Evolutionary conservation across 2,888 invertebrate species (phyloP), one percentile per base, ranked within the genome.

Genomic region (Neocrepidodera transversa): DNA sequence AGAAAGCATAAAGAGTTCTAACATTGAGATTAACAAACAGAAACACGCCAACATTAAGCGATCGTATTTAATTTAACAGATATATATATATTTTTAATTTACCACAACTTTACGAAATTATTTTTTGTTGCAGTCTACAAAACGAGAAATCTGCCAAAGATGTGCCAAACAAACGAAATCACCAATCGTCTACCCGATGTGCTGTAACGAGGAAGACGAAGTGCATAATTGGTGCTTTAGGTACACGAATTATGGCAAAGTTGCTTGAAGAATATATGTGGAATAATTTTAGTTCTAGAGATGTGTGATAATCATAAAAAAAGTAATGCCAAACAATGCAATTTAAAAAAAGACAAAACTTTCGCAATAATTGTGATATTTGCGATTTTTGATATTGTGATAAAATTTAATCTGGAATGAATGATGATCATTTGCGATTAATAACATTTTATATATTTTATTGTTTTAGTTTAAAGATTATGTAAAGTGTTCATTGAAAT

Each of bases 111-210:
- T n/a, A n/a, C n/a, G n/a, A n/a, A n/a, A n/a, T n/a, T n/a, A n/a
- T n/a, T n/a, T 60, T 61, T 57, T 60, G 47, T 71, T 74, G 0
- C 61, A 74, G 74, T 61, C 62, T 2, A 62, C 48, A 5, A 68
- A 71, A 18, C 62, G 73, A n/a, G 85, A 85, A 63, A 76, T 85
- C 0, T 87, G 86, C 71, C 86, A 87, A 68, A 76, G 85, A 40
- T 87, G 86, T 59, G 86, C 86, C 10, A 86, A 86, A 71, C 80
- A 83, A 1, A 86, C 86, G 0, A 86, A 85, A 66, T 85, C 86
- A 0, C 78, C 74, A 5, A 71, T 76, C 16, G 87, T 86, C 0
- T 84, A 85, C 62, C 85, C 85, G 0, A 82, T 85, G 40, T 87
- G 87, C 73, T 87, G 87, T 61, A 82, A 82, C 5, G 81, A 83